A percentile compares a stretch with the other conserved stretches of the same genome.
phyloP scores from a whole-genome alignment of 2,888 invertebrate genomes.

The Halocaridina rubra region DNA sequence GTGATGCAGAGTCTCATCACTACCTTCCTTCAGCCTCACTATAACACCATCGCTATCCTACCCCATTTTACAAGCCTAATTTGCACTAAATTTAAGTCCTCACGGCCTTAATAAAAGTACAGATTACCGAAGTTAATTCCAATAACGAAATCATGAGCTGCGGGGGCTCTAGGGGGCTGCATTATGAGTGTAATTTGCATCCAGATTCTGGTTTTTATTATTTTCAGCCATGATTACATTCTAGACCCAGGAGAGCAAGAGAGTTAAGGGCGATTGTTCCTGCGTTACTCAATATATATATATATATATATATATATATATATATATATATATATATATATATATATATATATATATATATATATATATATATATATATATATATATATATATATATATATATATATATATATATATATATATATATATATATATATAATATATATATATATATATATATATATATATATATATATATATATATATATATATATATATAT shows the following conservation, averaged over 20 bases:
- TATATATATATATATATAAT: background rate
- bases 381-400: slow-evolving; percentile 9
- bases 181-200: no score
- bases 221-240: background rate
- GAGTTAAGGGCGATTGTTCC: background rate
- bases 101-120: no score
- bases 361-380: background rate
- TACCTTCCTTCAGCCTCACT: background rate
- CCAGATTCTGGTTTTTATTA: background rate
- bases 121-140: no score
- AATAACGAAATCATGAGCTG: no score
- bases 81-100: background rate
- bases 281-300: background rate
- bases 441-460: background rate
- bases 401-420: slow-evolving; percentile 1
- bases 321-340: background rate
- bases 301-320: background rate
- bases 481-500: slow-evolving; percentile 1
- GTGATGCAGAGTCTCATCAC: slow-evolving; percentile 57
- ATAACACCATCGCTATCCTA: background rate
- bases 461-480: slow-evolving; percentile 12
- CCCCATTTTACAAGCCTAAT: background rate
- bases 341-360: background rate
- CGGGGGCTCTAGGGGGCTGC: no score
- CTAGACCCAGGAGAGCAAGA: background rate